Conservation (phyloP, 1,140 invertebrate species). For the Frieseomelitta varia region DNA sequence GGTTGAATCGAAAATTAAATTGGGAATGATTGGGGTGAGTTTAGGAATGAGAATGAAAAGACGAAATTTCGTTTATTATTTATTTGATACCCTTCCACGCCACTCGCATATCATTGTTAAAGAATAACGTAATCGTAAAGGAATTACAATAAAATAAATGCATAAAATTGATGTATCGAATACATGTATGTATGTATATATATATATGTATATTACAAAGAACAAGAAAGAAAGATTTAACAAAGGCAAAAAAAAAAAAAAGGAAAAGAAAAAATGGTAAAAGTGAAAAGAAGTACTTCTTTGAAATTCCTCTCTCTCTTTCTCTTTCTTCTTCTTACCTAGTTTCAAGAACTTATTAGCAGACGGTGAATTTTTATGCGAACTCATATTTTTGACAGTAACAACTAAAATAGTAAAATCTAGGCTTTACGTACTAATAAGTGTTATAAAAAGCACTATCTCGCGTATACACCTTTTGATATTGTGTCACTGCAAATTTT, state of each 20-base stretch:
- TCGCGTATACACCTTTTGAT: too few species aligned
- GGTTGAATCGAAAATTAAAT: not conserved
- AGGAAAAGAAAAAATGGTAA: not conserved
- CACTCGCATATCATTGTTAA: constrained; percentile 77
- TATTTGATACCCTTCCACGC: constrained; percentile 71
- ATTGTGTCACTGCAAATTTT: too few species aligned
- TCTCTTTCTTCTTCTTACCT: not conserved
- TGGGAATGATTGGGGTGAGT: not conserved
- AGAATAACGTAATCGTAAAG: constrained; percentile 70
- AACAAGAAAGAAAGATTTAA: constrained; percentile 11
- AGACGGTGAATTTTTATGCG: too few species aligned
- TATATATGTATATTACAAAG: constrained; percentile 68
- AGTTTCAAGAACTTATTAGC: not conserved
- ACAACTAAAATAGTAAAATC: too few species aligned
- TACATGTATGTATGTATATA: constrained; percentile 75
- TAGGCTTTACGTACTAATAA: too few species aligned
- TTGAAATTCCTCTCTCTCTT: constrained; percentile 14
- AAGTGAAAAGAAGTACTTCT: not conserved
- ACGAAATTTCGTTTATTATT: constrained; percentile 64
- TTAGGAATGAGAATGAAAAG: constrained; percentile 4
- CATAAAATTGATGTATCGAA: constrained; percentile 80
- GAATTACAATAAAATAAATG: constrained; percentile 78
- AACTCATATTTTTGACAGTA: too few species aligned
- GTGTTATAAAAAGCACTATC: too few species aligned
- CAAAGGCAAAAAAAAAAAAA: not conserved